These are phyloP conservation scores for Lumbricus terrestris DNA, from an alignment of 2,888 invertebrate species.

Conservation along the genomic window DNA sequence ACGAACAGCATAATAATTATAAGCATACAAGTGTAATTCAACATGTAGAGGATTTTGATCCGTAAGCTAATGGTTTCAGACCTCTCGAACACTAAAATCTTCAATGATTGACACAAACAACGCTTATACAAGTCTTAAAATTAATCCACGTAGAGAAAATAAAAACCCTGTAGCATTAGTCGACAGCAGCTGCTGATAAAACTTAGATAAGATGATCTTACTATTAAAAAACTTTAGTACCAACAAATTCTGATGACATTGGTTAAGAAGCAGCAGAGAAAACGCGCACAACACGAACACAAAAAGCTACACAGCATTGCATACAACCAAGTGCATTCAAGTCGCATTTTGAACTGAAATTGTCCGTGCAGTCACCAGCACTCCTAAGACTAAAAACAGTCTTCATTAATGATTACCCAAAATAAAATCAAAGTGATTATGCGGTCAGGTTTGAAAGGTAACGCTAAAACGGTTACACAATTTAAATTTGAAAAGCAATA, in stretches of 20 bases:
- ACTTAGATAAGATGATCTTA: background rate
- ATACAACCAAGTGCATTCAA: background rate
- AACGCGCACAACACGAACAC: background rate
- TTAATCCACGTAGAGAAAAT: background rate
- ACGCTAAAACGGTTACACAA: background rate
- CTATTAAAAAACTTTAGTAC: background rate
- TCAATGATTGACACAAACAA: background rate
- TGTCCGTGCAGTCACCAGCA: background rate
- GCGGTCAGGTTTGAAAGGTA: background rate
- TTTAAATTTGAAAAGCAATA: background rate
- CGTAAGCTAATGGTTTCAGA: background rate
- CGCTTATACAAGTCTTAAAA: background rate
- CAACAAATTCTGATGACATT: background rate
- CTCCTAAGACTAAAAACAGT: background rate
- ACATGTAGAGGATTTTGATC: background rate
- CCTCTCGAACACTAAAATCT: background rate
- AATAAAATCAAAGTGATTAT: background rate
- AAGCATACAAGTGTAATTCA: background rate
- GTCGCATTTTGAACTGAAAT: background rate
- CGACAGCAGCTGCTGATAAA: background rate
- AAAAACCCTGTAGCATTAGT: background rate
- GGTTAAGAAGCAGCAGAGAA: background rate
- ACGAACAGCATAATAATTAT: background rate
- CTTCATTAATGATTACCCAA: background rate
- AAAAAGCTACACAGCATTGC: background rate